Evolutionary conservation across 2,113 vertebrate genomes (phyloP), one percentile per base, ranked within the genome.

Genomic region (Charadrius vociferus): DNA sequence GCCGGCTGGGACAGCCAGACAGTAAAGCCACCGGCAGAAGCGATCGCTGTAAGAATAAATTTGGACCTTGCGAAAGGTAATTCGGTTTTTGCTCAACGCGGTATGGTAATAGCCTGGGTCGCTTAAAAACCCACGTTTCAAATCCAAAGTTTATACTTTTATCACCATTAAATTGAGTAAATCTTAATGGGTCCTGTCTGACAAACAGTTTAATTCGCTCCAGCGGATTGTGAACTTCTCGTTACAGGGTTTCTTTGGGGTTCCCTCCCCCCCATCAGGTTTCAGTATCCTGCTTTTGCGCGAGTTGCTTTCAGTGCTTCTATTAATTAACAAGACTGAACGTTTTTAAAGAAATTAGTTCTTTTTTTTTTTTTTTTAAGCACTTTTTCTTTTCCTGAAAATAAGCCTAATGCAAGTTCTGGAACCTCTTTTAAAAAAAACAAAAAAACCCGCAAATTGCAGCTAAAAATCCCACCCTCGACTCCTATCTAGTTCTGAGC

Each of bases 281-380:
- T 92, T 97, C 68, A 52, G 72, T 6, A 65, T 93, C 93, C 97
- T 96, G 95, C 96, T 97, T 96, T 88, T 93, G 93, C 97, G 91
- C 89, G 71, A 32, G 67, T 91, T 91, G 97, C 97, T 97, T 94
- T 97, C 90, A 90, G 79, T 96, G 97, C 96, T 98, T 97, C 93
- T 97, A 36, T 98, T 93, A 95, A 92, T 97, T 80, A 96, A 88
- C 18, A 58, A 97, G 94, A 97, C 95, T 92, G 93, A 98, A 90
- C 79, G 58, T 95, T 95, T 97, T 79, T 8, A 87, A 91, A 82
- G 68, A 90, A 93, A 94, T 93, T 71, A 85, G 62, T 45, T 17
- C n/a, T n/a, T n/a, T n/a, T 43, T 43, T 91, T 97, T 91, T 97
- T 47, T 86, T 95, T 96, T 97, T 96, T 37, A 94, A 97, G 92